Evolutionary conservation across 2,888 invertebrate genomes (phyloP).

Genomic region (Nasonovia ribisnigri): DNA sequence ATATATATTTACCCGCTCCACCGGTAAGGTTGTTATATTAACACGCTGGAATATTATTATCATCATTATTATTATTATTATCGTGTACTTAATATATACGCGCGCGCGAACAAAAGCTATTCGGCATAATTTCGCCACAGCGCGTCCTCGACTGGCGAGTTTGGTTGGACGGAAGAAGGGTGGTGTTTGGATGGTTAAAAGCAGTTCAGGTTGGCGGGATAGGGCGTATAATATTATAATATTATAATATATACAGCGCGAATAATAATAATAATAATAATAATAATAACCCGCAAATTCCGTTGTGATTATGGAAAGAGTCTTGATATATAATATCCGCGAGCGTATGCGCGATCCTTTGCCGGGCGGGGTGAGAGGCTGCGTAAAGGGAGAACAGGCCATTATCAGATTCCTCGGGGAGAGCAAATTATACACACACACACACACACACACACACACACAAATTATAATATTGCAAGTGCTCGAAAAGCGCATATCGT

Average conservation of each 20-base stretch:
- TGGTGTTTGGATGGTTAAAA: neutral
- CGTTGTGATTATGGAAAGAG: constrained; percentile 56
- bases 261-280: constrained; percentile 26
- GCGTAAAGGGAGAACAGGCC: neutral
- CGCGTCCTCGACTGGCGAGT: neutral
- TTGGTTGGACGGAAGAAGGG: neutral
- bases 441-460: neutral
- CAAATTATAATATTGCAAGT: constrained; percentile 24
- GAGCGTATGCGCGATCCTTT: neutral
- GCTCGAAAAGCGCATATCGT: neutral
- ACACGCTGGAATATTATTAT: constrained; percentile 11
- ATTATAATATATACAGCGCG: neutral
- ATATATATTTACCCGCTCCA: neutral
- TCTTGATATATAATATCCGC: constrained; percentile 29
- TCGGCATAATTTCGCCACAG: constrained; percentile 25
- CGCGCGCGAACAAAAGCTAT: constrained; percentile 23
- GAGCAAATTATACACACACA: neutral
- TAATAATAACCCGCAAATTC: constrained; percentile 39
- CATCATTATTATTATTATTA: constrained; percentile 4
- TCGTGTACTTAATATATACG: neutral
- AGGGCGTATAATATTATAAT: neutral
- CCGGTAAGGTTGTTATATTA: neutral
- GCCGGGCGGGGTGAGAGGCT: neutral
- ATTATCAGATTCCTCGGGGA: constrained; percentile 50
- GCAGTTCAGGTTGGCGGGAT: neutral